These are phyloP conservation scores for Catocala fraxini DNA, from an alignment of 2,888 invertebrate genomes.

Conservation along the genomic window DNA sequence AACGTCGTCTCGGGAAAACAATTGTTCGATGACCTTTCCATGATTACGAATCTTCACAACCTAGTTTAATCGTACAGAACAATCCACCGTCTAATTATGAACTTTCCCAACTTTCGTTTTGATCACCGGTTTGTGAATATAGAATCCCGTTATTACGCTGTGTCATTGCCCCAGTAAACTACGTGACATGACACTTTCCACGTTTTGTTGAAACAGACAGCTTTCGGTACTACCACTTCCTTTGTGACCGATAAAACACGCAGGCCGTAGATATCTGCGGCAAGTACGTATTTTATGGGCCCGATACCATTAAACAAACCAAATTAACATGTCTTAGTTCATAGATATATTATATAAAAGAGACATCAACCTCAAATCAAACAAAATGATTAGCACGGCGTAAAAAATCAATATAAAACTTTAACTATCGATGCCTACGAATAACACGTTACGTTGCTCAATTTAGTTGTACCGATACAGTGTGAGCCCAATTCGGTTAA, in stretches of 20 bases:
- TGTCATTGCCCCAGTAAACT: slow-evolving; percentile 73
- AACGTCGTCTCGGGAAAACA: slow-evolving; percentile 48
- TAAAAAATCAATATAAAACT: too few relatives aligned
- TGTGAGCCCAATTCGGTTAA: slow-evolving; percentile 11
- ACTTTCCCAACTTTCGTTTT: slow-evolving; percentile 84
- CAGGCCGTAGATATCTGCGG: too few relatives aligned
- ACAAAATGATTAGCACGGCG: too few relatives aligned
- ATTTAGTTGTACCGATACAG: slow-evolving; percentile 2
- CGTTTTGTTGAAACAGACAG: slow-evolving; percentile 56
- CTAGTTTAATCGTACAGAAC: slow-evolving; percentile 39
- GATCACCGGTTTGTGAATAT: slow-evolving; percentile 69
- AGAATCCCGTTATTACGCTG: slow-evolving; percentile 72
- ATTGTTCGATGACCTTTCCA: slow-evolving; percentile 54
- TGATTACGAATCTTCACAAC: slow-evolving; percentile 34
- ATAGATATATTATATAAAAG: too few relatives aligned
- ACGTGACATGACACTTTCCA: slow-evolving; percentile 68
- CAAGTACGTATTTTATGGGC: too few relatives aligned
- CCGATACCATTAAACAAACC: too few relatives aligned
- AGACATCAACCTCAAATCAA: too few relatives aligned
- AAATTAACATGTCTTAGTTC: too few relatives aligned
- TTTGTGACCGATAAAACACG: slow-evolving; percentile 15
- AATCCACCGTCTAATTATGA: slow-evolving; percentile 68
- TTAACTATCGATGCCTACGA: slow-evolving; percentile 10
- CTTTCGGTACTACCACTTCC: slow-evolving; percentile 46
- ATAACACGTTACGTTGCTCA: not conserved